Evolutionary conservation across 2,113 vertebrate species (phyloP), one percentile per base, ranked within the genome.

Genomic region (Urocynchramus pylzowi): DNA sequence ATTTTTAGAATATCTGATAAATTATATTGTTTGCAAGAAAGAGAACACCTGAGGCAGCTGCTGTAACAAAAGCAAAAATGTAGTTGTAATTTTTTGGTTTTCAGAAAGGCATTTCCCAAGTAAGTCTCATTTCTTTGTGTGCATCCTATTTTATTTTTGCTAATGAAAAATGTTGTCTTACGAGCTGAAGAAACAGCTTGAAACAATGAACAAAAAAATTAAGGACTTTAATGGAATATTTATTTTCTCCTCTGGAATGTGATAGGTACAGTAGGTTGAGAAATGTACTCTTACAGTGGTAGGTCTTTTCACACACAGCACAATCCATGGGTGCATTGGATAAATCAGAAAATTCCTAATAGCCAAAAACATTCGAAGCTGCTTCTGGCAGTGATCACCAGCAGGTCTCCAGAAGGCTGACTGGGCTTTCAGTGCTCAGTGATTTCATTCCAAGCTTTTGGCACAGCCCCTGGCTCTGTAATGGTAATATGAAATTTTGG

Each of bases 1-100:
- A 94, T 96, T 96, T 97, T 90, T 94, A 93, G 91, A 96, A 80
- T 95, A 91, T 96, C 87, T 92, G 81, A 93, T 95, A 78, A 67
- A 75, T 89, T 92, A 73, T 59, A 93, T 92, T 84, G 64, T 57
- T n/a, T 81, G 63, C 27, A 53, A 86, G 74, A 92, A 69, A 64
- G 67, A 65, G 64, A 97, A 93, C 82, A 97, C 95, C 94, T 96
- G 93, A 97, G 77, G 76, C 85, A 93, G 92, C 75, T 95, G 90
- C 69, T 87, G 44, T 47, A 77, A 96, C 91, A 97, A 95, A 93
- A 95, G 54, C 52, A 57, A 93, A 97, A 94, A 93, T 45, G 27
- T 73, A 64, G 54, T 47, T 44, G 30, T 60, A 90, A 42, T 77
- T 88, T 94, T 81, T 79, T 2, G 1, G 33, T 76, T 93, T 95